Base-by-base conservation (phyloP, 2,113 vertebrate genomes). In the Chinchilla lanigera region DNA sequence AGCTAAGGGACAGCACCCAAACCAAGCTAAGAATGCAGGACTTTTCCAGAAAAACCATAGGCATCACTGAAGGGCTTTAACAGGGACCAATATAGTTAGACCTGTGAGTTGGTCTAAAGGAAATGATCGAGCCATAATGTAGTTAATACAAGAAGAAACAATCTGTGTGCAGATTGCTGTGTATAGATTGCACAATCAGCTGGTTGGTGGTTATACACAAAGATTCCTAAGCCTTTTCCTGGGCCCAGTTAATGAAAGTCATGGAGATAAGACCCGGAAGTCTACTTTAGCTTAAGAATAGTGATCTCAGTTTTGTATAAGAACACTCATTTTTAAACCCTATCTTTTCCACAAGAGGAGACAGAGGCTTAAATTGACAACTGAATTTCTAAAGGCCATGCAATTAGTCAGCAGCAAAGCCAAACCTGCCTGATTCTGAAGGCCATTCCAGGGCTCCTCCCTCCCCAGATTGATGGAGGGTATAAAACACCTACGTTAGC, bases 281-380 rank as follows among this genome's bases (percentile, higher is more conserved):
- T 84, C 44, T 85, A 52, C 22, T 82, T 93, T 84, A 41, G 38
- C n/a, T 86, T 90, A 47, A 95, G 77, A 95, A 94, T 35, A 7
- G 1, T 86, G 38, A 78, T 47, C 89, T 77, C 87, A 80, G 77
- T 80, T 80, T 54, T 54, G 9, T 89, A 71, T 93, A 63, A 94
- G 28, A 78, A 52, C 16, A 87, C 35, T 61, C 13, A 77, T 92
- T 83, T 92, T 50, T 89, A 92, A 77, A 2, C 7, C 28, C 35
- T 12, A 89, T 26, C 26, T 87, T 97, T 97, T 94, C 65, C 54
- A 95, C 26, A 94, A 88, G 33, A 87, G n/a, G 38, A 95, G 95
- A 95, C 58, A 80, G 30, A 90, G 50, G 7, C 44, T 93, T 92
- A 89, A 85, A 97, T 94, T 97, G 83, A 78, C 22, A 90, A 86